Conservation (phyloP, 2,888 invertebrate genomes). For the Caenorhabditis macrosperma region DNA sequence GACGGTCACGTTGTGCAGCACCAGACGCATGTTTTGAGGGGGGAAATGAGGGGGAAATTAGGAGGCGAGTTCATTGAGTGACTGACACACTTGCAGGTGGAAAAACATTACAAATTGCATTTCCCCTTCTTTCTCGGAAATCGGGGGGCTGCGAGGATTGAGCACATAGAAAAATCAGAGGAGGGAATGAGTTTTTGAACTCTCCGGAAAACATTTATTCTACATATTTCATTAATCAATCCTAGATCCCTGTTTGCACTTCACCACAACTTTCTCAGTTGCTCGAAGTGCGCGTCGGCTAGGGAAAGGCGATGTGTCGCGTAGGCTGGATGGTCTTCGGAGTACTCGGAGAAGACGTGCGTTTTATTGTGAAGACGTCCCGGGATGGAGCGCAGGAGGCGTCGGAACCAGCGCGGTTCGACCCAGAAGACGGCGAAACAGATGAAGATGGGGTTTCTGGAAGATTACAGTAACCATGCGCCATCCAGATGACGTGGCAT, state of each 20-base stretch:
- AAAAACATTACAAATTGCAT: neutral
- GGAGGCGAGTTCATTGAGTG: too few relatives aligned
- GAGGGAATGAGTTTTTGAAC: neutral
- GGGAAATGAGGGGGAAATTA: too few relatives aligned
- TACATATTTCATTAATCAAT: neutral
- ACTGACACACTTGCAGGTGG: neutral
- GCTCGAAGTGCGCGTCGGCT: conserved; percentile 42
- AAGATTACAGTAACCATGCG: too few relatives aligned
- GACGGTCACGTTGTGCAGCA: conserved; percentile 36
- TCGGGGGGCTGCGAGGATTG: too few relatives aligned
- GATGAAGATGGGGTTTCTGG: conserved; percentile 46
- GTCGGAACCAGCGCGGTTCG: conserved; percentile 26
- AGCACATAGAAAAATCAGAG: too few relatives aligned
- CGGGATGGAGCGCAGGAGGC: conserved; percentile 15
- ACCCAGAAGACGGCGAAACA: conserved; percentile 22
- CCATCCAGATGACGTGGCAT: too few relatives aligned
- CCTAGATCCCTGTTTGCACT: too few relatives aligned
- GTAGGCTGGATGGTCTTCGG: neutral
- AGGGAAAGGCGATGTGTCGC: neutral
- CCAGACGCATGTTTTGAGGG: conserved; percentile 23
- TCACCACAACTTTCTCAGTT: conserved; percentile 41
- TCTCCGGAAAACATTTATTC: too few relatives aligned
- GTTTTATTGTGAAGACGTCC: conserved; percentile 12
- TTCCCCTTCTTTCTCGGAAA: neutral
- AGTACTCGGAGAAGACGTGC: conserved; percentile 8